A percentile compares a stretch with the other conserved stretches of the same genome.
phyloP scores from a whole-genome alignment of 2,797 vertebrate genomes.

The Nyctalus aviator region DNA sequence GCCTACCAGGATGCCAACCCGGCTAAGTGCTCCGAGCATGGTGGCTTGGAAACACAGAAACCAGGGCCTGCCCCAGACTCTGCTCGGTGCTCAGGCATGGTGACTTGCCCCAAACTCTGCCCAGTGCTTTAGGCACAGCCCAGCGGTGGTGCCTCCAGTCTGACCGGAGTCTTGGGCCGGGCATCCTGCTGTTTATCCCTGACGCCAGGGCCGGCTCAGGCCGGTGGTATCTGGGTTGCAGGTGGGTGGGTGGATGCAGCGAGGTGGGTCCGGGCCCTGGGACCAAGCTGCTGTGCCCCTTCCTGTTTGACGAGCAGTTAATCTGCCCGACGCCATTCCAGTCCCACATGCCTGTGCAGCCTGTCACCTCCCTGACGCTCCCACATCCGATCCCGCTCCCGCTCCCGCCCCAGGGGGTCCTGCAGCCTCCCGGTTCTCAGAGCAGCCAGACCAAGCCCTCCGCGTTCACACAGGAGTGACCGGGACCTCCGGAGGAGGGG shows the following conservation, averaged over 20 bases:
- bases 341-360: not conserved
- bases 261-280: not conserved
- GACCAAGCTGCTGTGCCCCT: not conserved
- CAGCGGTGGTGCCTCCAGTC: not conserved
- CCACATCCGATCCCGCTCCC: not conserved
- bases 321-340: not conserved
- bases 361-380: not conserved
- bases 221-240: not conserved
- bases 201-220: not conserved
- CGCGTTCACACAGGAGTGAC: not conserved
- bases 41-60: not conserved
- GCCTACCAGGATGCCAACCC: not conserved
- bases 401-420: not conserved
- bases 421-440: not conserved
- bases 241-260: conserved; percentile 19
- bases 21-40: not conserved
- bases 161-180: not conserved
- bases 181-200: not conserved
- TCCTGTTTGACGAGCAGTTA: conserved; percentile 41
- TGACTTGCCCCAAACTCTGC: not conserved
- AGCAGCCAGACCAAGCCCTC: not conserved
- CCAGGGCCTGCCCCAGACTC: not conserved
- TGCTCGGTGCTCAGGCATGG: not conserved
- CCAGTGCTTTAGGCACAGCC: not conserved
- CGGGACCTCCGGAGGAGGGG: not conserved